Conservation (phyloP, 2,113 vertebrate genomes). For the Oreochromis niloticus region DNA sequence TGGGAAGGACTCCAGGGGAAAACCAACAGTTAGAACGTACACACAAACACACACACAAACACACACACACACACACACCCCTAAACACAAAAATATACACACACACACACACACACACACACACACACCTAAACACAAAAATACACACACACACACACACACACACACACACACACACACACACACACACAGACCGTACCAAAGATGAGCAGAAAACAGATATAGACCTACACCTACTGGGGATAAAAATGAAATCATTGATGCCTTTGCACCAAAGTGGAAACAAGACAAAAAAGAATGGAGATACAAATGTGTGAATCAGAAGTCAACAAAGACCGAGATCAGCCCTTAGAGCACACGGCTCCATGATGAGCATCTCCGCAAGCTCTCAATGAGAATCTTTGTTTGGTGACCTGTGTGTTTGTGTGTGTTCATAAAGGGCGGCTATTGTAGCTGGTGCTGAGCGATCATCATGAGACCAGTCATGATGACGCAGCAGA, state of each 20-base stretch:
- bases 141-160: neutral
- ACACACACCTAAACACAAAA: neutral
- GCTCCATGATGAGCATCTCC: conserved; percentile 50
- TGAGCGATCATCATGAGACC: conserved; percentile 64
- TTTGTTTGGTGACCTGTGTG: conserved; percentile 45
- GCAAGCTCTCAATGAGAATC: conserved; percentile 48
- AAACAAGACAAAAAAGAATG: conserved; percentile 38
- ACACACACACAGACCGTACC: neutral
- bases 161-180: fast-evolving
- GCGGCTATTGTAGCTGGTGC: conserved; percentile 61
- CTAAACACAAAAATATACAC: neutral
- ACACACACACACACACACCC: fast-evolving
- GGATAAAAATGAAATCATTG: neutral
- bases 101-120: neutral
- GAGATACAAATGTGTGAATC: conserved; percentile 10
- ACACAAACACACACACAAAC: neutral
- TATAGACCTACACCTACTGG: neutral
- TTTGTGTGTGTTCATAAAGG: conserved; percentile 34
- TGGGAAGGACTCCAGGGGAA: conserved; percentile 56
- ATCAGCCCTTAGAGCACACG: conserved; percentile 53
- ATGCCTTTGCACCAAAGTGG: neutral
- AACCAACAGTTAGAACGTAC: conserved; percentile 46
- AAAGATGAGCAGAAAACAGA: neutral
- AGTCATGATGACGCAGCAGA: conserved; percentile 73
- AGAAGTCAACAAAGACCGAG: conserved; percentile 40